These are phyloP conservation scores for Toxostoma redivivum DNA, from an alignment of 2,113 vertebrate genomes.

Conservation along the genomic window DNA sequence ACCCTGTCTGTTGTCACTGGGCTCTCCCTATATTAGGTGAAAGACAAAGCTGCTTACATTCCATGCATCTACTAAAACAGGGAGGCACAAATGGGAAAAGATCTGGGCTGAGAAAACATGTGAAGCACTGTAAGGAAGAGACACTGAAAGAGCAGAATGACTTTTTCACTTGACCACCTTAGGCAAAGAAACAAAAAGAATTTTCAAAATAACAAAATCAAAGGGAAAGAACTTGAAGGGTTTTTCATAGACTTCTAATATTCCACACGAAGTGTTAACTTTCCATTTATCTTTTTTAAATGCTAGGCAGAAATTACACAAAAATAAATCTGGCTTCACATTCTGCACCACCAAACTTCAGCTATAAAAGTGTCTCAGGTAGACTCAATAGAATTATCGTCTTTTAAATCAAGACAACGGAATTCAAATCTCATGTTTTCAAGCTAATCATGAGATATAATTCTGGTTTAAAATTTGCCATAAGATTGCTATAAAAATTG, in stretches of 20 bases:
- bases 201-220: neutral
- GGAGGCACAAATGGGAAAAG: neutral
- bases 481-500: neutral
- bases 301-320: neutral
- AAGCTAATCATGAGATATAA: neutral
- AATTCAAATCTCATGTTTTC: neutral
- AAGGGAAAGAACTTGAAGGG: neutral
- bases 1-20: neutral
- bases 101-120: neutral
- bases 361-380: neutral
- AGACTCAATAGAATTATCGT: neutral
- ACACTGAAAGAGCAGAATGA: neutral
- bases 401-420: neutral
- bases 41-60: neutral
- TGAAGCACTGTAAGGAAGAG: neutral
- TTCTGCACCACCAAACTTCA: neutral
- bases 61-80: neutral
- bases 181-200: neutral
- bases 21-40: neutral
- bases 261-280: neutral
- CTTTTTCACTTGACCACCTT: neutral
- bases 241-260: neutral
- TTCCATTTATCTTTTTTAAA: neutral
- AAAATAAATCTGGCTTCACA: neutral
- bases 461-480: neutral